These are phyloP conservation scores for Saccostrea echinata DNA, from an alignment of 1,140 invertebrate species.

Conservation along the genomic window DNA sequence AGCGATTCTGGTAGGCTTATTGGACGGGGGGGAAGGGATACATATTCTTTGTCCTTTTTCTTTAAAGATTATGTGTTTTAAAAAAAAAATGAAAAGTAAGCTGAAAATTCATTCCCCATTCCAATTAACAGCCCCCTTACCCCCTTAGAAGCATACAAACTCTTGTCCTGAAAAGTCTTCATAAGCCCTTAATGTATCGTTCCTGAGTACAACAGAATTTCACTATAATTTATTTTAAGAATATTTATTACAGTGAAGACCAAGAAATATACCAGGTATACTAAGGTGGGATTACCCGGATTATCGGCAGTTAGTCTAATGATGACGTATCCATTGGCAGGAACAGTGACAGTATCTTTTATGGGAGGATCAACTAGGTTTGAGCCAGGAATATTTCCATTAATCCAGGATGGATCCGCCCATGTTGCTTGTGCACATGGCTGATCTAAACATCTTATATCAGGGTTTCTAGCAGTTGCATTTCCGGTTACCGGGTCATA, in stretches of 20 bases:
- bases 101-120: too few species aligned
- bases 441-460: constrained; percentile 44
- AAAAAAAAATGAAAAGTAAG: not conserved
- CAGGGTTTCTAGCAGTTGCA: constrained; percentile 37
- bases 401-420: constrained; percentile 41
- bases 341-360: constrained; percentile 87
- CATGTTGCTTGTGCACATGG: constrained; percentile 47
- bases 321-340: constrained; percentile 84
- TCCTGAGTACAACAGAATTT: too few species aligned
- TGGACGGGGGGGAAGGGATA: too few species aligned
- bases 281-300: constrained; percentile 39
- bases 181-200: too few species aligned
- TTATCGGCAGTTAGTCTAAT: constrained; percentile 83
- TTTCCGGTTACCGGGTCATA: constrained; percentile 45
- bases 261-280: too few species aligned
- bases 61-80: not conserved
- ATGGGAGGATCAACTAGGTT: constrained; percentile 82
- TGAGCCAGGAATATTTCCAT: constrained; percentile 48
- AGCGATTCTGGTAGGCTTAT: too few species aligned
- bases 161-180: too few species aligned
- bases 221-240: too few species aligned
- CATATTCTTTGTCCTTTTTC: not conserved
- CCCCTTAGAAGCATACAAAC: too few species aligned
- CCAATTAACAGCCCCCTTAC: too few species aligned
- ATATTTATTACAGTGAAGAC: too few species aligned